Evolutionary conservation across 2,888 invertebrate species (phyloP).

Genomic region (Thereva unica): DNA sequence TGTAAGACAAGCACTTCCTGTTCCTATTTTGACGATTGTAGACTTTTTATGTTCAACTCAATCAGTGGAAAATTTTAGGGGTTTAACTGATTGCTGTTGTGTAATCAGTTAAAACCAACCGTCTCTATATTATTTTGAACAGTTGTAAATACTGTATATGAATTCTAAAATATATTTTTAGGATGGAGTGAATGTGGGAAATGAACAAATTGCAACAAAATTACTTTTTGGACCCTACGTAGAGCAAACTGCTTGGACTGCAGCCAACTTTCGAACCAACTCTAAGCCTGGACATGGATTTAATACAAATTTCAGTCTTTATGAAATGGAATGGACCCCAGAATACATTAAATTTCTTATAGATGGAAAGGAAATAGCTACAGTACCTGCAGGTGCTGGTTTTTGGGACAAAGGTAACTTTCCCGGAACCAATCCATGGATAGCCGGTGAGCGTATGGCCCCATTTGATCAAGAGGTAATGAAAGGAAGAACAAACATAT

Average conservation of each 20-base stretch:
- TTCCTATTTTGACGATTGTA: no score
- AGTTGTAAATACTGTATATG: no score
- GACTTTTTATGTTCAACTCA: no score
- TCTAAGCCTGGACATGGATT: conserved; percentile 40
- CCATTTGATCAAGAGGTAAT: conserved; percentile 68
- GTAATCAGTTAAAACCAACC: no score
- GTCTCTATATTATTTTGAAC: no score
- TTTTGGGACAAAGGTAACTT: conserved; percentile 71
- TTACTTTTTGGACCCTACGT: conserved; percentile 70
- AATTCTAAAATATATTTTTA: background rate
- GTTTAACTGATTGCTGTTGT: no score
- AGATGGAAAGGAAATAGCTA: conserved; percentile 63
- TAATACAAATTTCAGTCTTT: conserved; percentile 62
- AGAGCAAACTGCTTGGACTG: conserved; percentile 61
- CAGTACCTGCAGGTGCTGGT: conserved; percentile 61
- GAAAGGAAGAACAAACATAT: background rate
- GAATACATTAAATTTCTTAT: conserved; percentile 48
- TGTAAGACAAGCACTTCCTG: no score
- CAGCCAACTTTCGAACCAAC: conserved; percentile 50
- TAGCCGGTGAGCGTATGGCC: conserved; percentile 63
- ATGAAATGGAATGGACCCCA: conserved; percentile 70
- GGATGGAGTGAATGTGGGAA: conserved; percentile 63
- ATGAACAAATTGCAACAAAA: conserved; percentile 64
- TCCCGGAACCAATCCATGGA: conserved; percentile 48
- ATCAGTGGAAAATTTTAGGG: no score